These are phyloP conservation scores for Acleris laterana DNA, from an alignment of 2,888 invertebrate genomes.

Conservation along the genomic window DNA sequence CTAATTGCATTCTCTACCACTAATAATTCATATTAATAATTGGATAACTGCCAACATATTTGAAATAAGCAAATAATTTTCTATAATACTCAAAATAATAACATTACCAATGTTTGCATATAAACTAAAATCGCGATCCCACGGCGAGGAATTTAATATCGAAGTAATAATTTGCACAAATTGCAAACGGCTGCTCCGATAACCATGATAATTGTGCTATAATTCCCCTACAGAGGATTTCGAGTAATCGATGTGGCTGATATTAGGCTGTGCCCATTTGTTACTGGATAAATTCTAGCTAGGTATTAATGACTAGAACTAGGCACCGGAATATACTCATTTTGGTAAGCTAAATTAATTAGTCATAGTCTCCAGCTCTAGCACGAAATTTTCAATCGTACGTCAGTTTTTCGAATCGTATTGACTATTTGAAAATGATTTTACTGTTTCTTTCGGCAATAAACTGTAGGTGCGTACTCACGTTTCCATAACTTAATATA, in stretches of 20 bases:
- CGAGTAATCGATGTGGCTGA: constrained; percentile 19
- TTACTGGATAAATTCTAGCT: not conserved
- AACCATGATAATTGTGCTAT: constrained; percentile 30
- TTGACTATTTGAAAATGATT: too few species aligned
- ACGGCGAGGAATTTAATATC: constrained; percentile 28
- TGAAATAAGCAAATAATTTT: not conserved
- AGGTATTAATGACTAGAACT: not conserved
- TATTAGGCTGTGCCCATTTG: constrained; percentile 16
- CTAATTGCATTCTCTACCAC: too few species aligned
- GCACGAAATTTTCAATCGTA: too few species aligned
- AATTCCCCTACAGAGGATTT: constrained; percentile 9
- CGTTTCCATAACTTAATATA: too few species aligned
- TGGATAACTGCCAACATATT: not conserved
- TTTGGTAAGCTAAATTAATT: not conserved
- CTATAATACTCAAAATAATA: constrained; percentile 2
- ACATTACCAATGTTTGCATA: constrained; percentile 2
- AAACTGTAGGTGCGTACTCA: too few species aligned
- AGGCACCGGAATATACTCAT: not conserved
- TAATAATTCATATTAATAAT: not conserved
- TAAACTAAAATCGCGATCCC: constrained; percentile 19
- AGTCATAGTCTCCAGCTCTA: too few species aligned
- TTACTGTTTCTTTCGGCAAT: too few species aligned
- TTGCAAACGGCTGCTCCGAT: constrained; percentile 24
- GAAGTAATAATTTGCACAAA: constrained; percentile 35
- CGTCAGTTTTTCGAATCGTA: too few species aligned